Conservation (phyloP, 2,888 invertebrate genomes). For the Erebia aethiops region DNA sequence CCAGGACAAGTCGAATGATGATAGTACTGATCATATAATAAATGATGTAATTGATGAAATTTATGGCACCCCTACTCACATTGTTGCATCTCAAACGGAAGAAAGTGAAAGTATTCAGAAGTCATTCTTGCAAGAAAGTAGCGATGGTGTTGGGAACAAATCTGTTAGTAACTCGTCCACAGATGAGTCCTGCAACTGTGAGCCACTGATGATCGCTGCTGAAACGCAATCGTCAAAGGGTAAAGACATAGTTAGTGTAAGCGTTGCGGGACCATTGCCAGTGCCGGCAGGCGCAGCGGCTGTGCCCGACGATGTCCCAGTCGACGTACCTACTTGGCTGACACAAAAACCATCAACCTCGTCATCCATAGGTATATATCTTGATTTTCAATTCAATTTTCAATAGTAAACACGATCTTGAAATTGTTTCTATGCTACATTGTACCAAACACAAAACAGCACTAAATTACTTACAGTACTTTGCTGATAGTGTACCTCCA, state of each 20-base stretch:
- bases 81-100: slow-evolving; percentile 23
- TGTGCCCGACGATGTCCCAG: slow-evolving; percentile 42
- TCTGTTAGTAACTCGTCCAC: slow-evolving; percentile 18
- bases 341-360: slow-evolving; percentile 44
- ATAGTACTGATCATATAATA: slow-evolving; percentile 41
- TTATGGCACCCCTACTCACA: slow-evolving; percentile 1
- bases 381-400: neutral
- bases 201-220: slow-evolving; percentile 30
- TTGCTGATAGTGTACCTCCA: too few relatives aligned
- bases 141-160: slow-evolving; percentile 16
- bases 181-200: slow-evolving; percentile 41
- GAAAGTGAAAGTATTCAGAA: slow-evolving; percentile 41
- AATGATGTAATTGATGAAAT: slow-evolving; percentile 41
- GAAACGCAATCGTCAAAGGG: slow-evolving; percentile 38
- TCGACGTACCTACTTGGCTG: slow-evolving; percentile 47
- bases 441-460: too few relatives aligned
- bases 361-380: slow-evolving; percentile 47
- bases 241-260: slow-evolving; percentile 29
- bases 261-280: slow-evolving; percentile 61
- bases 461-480: too few relatives aligned
- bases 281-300: slow-evolving; percentile 64
- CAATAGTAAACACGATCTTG: too few relatives aligned
- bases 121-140: slow-evolving; percentile 29
- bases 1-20: slow-evolving; percentile 49
- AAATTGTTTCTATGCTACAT: too few relatives aligned